phyloP scores from a whole-genome alignment of 2,888 invertebrate genomes.

The Argyresthia goedartella region DNA sequence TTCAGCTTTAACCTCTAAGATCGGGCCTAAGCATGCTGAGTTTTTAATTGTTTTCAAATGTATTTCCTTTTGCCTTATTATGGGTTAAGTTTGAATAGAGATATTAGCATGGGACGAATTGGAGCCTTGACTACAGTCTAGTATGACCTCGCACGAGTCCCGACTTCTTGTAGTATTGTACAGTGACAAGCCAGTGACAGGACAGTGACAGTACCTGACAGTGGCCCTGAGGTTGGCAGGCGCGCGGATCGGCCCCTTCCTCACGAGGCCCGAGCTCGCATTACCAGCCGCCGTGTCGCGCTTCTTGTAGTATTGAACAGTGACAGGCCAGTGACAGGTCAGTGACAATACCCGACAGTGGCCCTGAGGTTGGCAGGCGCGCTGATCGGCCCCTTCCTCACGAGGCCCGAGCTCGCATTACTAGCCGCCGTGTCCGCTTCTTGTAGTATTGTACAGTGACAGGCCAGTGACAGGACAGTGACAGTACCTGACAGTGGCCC shows the following conservation, averaged over 20 bases:
- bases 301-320: slow-evolving; percentile 93
- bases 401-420: slow-evolving; percentile 94
- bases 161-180: slow-evolving; percentile 95
- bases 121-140: too few species aligned
- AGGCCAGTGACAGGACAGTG: too few species aligned
- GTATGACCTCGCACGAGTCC: slow-evolving; percentile 97
- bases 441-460: slow-evolving; percentile 93
- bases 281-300: slow-evolving; percentile 98
- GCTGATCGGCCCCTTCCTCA: slow-evolving; percentile 95
- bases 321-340: too few species aligned
- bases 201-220: too few species aligned
- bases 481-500: background rate
- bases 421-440: slow-evolving; percentile 97
- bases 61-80: too few species aligned
- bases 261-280: slow-evolving; percentile 92
- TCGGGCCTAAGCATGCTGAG: too few species aligned
- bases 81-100: too few species aligned
- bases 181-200: too few species aligned
- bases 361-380: background rate
- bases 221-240: slow-evolving; percentile 95
- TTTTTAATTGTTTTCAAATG: too few species aligned
- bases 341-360: too few species aligned
- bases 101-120: too few species aligned
- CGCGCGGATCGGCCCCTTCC: slow-evolving; percentile 97
- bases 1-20: too few species aligned